A percentile compares a stretch with the other conserved stretches of the same genome.
Evolutionary conservation across 2,797 vertebrate genomes (phyloP).

Genomic region (Rhabdomys pumilio): DNA sequence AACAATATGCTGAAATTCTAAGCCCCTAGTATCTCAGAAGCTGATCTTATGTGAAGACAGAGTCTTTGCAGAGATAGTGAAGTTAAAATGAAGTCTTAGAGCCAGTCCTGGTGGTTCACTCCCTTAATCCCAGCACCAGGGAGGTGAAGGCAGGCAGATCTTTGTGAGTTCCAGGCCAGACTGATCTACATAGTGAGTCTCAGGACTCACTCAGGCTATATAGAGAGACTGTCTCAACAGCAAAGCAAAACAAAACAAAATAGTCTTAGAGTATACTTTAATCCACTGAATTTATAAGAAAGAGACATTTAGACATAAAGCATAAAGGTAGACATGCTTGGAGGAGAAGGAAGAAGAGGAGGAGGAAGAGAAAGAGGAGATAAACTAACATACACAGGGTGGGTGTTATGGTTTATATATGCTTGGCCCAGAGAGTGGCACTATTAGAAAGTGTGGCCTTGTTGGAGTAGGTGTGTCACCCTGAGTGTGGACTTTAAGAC

Average conservation of each 20-base stretch:
- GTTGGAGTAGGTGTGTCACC: no score
- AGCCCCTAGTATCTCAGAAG: neutral
- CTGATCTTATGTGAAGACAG: neutral
- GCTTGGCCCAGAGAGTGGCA: no score
- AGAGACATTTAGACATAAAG: slow-evolving; percentile 4
- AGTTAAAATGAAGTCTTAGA: neutral
- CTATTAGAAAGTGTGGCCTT: no score
- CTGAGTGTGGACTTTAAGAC: no score
- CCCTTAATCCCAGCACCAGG: neutral
- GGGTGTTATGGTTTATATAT: no score
- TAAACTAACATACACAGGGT: neutral
- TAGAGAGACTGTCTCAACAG: neutral
- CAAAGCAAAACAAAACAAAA: neutral
- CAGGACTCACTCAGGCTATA: neutral
- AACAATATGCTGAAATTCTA: neutral
- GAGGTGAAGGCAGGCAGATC: neutral
- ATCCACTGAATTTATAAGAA: neutral
- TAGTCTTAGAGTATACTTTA: neutral
- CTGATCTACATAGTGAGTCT: neutral
- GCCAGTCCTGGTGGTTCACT: neutral
- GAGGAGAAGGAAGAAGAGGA: no score
- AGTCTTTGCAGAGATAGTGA: neutral
- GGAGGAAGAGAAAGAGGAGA: neutral
- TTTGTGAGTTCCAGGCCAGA: neutral
- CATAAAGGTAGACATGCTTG: neutral